These are phyloP conservation scores for Rhadina sibilatrix DNA, from an alignment of 2,113 vertebrate genomes.

Conservation along the genomic window DNA sequence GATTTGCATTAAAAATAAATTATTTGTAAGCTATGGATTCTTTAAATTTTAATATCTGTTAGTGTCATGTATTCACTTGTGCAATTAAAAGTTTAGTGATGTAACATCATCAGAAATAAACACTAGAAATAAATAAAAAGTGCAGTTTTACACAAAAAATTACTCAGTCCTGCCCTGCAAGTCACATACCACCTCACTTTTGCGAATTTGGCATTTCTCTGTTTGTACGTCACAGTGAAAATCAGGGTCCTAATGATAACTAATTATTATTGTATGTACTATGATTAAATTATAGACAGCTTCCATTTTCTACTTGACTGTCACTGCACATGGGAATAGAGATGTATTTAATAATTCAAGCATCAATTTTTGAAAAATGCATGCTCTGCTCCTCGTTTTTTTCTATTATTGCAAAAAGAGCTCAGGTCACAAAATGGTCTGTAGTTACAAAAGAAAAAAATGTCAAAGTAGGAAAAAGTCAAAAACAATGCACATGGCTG, in stretches of 20 bases:
- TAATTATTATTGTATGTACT: slow-evolving; percentile 43
- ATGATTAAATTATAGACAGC: slow-evolving; percentile 31
- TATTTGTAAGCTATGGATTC: not conserved
- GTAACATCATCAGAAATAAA: not conserved
- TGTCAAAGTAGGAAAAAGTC: not conserved
- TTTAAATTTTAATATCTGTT: not conserved
- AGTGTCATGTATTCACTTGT: not conserved
- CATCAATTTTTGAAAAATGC: slow-evolving; percentile 18
- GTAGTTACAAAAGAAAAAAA: not conserved
- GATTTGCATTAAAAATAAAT: not conserved
- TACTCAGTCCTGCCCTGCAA: not conserved
- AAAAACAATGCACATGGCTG: not conserved
- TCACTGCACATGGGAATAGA: not conserved
- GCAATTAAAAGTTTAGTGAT: not conserved
- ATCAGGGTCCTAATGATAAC: not conserved
- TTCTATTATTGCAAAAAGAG: not conserved
- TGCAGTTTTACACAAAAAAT: not conserved
- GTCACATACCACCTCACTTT: not conserved
- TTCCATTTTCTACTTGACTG: slow-evolving; percentile 35
- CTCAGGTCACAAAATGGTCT: not conserved
- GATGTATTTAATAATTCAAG: slow-evolving; percentile 41
- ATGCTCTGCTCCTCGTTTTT: not conserved
- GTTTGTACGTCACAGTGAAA: not conserved
- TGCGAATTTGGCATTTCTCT: not conserved
- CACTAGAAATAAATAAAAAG: not conserved